Percentiles rank a stretch among this genome's conserved stretches.
Evolutionary conservation across 1,140 invertebrate genomes (phyloP).

Genomic region (Pteromalus puparum): DNA sequence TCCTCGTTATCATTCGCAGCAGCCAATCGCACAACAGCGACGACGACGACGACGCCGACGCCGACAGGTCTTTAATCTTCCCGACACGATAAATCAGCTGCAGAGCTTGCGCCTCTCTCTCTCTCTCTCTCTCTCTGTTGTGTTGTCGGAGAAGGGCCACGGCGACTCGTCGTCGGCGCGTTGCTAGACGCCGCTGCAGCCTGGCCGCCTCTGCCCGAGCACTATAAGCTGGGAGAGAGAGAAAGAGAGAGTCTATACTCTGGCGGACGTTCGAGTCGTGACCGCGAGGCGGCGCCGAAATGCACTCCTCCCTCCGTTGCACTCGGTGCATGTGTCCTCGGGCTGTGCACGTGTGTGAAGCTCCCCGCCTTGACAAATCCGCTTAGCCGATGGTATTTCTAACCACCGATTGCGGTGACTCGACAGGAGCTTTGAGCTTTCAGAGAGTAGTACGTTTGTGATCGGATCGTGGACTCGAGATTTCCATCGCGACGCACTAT

Average conservation of each 20-base stretch:
- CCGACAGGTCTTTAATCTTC: too few species aligned
- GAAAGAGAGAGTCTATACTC: neutral
- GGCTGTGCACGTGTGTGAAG: too few species aligned
- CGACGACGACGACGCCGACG: too few species aligned
- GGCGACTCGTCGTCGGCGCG: neutral
- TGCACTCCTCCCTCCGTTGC: conserved; percentile 7
- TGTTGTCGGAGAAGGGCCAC: neutral
- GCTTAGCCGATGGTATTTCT: too few species aligned
- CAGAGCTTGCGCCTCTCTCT: neutral
- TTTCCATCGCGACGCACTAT: too few species aligned
- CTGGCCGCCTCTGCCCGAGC: neutral
- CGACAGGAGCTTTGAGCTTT: too few species aligned
- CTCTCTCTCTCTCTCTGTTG: too few species aligned
- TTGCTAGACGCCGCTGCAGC: neutral
- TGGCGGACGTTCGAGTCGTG: conserved; percentile 3
- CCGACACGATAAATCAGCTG: neutral
- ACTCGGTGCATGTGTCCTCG: neutral
- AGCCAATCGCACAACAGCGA: too few species aligned
- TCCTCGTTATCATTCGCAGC: neutral
- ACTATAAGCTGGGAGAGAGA: neutral
- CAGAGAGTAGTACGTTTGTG: too few species aligned
- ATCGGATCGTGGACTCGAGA: too few species aligned
- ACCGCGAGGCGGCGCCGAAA: conserved; percentile 36
- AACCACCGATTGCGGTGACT: too few species aligned
- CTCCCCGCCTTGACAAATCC: too few species aligned